phyloP scores from a whole-genome alignment of 2,797 vertebrate species.

The Sciaenops ocellatus region DNA sequence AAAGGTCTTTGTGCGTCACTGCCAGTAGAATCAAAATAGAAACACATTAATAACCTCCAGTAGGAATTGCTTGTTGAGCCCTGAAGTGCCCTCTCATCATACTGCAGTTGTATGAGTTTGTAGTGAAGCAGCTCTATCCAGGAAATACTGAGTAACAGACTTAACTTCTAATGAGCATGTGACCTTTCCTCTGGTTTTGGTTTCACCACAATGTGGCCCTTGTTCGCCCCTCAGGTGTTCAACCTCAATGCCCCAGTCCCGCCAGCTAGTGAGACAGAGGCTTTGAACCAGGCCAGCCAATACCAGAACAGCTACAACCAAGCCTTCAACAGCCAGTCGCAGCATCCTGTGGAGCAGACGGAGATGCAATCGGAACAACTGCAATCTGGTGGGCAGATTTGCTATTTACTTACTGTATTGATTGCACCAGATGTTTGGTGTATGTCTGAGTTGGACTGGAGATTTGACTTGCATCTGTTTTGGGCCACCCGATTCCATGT shows the following conservation, averaged over 20 bases:
- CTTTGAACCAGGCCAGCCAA: slow-evolving; percentile 92
- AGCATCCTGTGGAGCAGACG: slow-evolving; percentile 92
- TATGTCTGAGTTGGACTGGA: neutral
- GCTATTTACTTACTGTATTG: neutral
- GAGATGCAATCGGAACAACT: slow-evolving; percentile 96
- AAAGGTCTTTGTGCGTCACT: slow-evolving; percentile 11
- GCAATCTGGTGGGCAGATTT: slow-evolving; percentile 89
- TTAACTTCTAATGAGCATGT: slow-evolving; percentile 48
- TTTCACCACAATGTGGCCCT: slow-evolving; percentile 61
- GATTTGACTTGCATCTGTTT: no score
- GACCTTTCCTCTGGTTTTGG: slow-evolving; percentile 67
- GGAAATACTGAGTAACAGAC: slow-evolving; percentile 49
- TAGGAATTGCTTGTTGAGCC: slow-evolving; percentile 11
- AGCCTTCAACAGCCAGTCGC: slow-evolving; percentile 91
- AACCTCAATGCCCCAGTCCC: slow-evolving; percentile 99
- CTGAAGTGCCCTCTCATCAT: slow-evolving; percentile 41
- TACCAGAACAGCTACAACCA: slow-evolving; percentile 96
- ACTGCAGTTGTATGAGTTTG: slow-evolving; percentile 37
- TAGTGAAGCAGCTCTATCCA: slow-evolving; percentile 35
- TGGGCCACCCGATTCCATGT: no score
- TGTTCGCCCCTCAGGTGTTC: slow-evolving; percentile 89
- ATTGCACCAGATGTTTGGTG: neutral
- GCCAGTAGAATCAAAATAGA: slow-evolving; percentile 16
- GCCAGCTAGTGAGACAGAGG: slow-evolving; percentile 94
- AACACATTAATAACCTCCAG: slow-evolving; percentile 29